phyloP scores from a whole-genome alignment of 2,797 vertebrate species.

The Neosilurus hyrtlii region DNA sequence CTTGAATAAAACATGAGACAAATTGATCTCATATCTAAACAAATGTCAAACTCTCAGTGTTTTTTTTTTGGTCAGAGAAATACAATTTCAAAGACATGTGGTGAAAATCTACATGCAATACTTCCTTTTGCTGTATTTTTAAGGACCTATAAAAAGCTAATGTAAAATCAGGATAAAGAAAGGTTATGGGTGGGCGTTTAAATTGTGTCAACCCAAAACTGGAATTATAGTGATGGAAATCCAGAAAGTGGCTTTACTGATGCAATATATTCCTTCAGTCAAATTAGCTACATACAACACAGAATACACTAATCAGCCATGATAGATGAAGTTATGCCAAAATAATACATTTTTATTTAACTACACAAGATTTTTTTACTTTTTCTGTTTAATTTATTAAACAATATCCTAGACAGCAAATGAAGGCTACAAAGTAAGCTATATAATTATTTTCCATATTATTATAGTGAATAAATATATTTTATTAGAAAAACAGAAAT shows the following conservation, averaged over 20 bases:
- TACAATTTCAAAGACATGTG: not conserved
- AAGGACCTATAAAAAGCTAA: not conserved
- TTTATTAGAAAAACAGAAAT: not conserved
- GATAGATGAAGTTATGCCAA: no score
- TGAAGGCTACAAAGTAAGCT: not conserved
- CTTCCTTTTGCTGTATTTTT: not conserved
- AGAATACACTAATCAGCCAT: no score
- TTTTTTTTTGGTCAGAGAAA: not conserved
- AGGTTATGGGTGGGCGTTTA: not conserved
- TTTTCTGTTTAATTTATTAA: no score
- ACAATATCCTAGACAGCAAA: no score
- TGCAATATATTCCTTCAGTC: not conserved
- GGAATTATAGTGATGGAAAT: not conserved
- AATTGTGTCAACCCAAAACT: not conserved
- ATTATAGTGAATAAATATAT: no score
- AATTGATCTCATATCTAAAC: not conserved
- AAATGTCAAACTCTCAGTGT: not conserved
- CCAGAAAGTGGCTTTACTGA: not conserved
- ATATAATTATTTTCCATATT: not conserved
- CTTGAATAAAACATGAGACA: not conserved
- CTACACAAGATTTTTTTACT: no score
- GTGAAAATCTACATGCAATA: no score
- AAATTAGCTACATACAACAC: not conserved
- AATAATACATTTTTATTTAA: no score
- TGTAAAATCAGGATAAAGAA: not conserved